These are phyloP conservation scores for Muraenolepis orangiensis DNA, from an alignment of 2,797 vertebrate genomes.

Conservation along the genomic window DNA sequence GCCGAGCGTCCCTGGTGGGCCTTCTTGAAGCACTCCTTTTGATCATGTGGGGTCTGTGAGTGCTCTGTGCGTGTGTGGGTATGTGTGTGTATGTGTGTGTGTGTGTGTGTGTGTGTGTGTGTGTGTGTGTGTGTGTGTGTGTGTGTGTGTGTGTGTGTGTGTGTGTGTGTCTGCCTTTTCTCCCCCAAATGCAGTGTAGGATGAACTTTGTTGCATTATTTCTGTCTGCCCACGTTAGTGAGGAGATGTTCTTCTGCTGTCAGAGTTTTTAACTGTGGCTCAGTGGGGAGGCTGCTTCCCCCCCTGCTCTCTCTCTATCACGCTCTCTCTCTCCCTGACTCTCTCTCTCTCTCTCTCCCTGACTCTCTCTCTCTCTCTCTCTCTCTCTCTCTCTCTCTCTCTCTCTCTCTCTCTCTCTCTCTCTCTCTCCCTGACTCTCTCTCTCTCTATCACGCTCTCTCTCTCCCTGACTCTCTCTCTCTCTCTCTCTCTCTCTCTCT, in stretches of 20 bases:
- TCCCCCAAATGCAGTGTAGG: background rate
- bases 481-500: background rate
- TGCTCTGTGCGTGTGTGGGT: background rate
- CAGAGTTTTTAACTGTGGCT: background rate
- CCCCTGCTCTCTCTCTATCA: no score
- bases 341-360: background rate
- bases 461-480: background rate
- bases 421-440: background rate
- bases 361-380: background rate
- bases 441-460: background rate
- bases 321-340: background rate
- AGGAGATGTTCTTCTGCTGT: background rate
- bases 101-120: no score
- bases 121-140: no score
- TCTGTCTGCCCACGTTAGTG: background rate
- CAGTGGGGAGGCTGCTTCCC: background rate
- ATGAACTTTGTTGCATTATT: conserved; percentile 2
- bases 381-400: background rate
- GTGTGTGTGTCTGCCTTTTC: background rate
- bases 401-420: no score
- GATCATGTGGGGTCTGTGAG: conserved; percentile 15
- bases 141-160: no score
- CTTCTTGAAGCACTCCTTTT: conserved; percentile 1
- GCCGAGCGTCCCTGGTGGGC: conserved; percentile 3
- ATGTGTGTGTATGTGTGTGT: no score